Evolutionary conservation across 2,888 invertebrate genomes (phyloP), one percentile per base, ranked within the genome.

Genomic region (Yponomeuta cagnagella): DNA sequence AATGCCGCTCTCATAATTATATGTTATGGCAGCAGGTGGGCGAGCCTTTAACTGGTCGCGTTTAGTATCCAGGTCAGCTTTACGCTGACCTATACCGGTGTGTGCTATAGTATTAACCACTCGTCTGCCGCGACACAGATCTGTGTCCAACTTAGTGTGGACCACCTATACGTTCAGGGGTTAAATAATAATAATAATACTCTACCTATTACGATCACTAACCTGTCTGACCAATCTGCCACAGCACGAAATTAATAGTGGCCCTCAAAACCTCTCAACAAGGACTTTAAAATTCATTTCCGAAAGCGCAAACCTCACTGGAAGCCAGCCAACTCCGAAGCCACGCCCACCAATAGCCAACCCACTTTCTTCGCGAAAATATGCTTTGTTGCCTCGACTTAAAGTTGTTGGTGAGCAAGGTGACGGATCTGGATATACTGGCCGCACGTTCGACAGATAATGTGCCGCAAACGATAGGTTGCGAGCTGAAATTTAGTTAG

Each of bases 271-370:
- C 52, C 52, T 58, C 15, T 58, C 52, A 58, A 58, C 52, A 58
- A 15, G 52, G 52, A 58, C 12, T 58, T 58, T 58, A 58, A 58
- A 58, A 58, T 58, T 58, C 52, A 58, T 58, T 58, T 58, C 52
- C 52, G 52, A 58, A 58, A 58, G 52, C 52, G 52, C 52, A 58
- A 58, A 58, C 52, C 52, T 58, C 52, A 58, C 52, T 58, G 52
- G 52, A 12, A 58, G 52, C 4, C 15, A 15, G 52, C 52, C 52
- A 58, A 58, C 15, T 58, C 52, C 15, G 12, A 15, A 15, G 15
- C 3, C 52, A 43, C 52, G 6, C 15, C 52, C 52, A 15, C 52
- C 12, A 1, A 5, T 1, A 15, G 2, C 15, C 12, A 58, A 15
- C 15, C 0, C 52, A 5, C 1, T 58, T 15, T 15, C 15, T 3